Conservation (phyloP, 1,140 invertebrate genomes). For the Drosophila azteca region DNA sequence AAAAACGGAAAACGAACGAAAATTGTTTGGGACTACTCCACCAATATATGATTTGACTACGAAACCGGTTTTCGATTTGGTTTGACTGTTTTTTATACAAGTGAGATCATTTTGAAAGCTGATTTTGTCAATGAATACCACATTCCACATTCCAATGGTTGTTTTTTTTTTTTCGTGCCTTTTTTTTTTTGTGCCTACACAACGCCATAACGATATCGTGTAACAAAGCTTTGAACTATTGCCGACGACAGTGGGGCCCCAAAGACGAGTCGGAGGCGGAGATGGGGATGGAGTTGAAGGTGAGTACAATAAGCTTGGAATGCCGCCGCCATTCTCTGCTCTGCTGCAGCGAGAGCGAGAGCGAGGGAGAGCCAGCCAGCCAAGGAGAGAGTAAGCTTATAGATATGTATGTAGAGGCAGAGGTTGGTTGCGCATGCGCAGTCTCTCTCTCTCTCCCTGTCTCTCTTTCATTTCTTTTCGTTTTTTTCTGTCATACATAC, state of each 20-base stretch:
- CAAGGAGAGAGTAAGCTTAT: slow-evolving; percentile 14
- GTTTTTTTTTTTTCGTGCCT: slow-evolving; percentile 47
- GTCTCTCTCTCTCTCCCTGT: slow-evolving; percentile 11
- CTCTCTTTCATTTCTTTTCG: slow-evolving; percentile 30
- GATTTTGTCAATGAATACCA: slow-evolving; percentile 84
- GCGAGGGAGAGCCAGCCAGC: background rate
- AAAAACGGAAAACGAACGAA: slow-evolving; percentile 60
- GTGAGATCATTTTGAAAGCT: slow-evolving; percentile 85
- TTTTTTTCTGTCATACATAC: slow-evolving; percentile 34
- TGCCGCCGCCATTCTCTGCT: background rate
- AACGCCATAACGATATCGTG: slow-evolving; percentile 52
- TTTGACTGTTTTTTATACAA: slow-evolving; percentile 83
- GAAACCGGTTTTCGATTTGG: slow-evolving; percentile 84
- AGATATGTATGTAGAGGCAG: background rate
- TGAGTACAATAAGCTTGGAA: slow-evolving; percentile 25
- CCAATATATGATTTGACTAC: slow-evolving; percentile 73
- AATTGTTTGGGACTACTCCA: slow-evolving; percentile 46
- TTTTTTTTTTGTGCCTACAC: slow-evolving; percentile 41
- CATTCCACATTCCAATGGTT: slow-evolving; percentile 76
- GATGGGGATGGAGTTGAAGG: slow-evolving; percentile 22
- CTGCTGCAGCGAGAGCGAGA: too few relatives aligned
- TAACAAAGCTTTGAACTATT: slow-evolving; percentile 79
- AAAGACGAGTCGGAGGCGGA: slow-evolving; percentile 16
- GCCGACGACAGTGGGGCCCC: slow-evolving; percentile 52
- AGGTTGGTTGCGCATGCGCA: slow-evolving; percentile 24